Evolutionary conservation across 2,797 vertebrate species (phyloP).

Genomic region (Cynodonichthys magdalenae): DNA sequence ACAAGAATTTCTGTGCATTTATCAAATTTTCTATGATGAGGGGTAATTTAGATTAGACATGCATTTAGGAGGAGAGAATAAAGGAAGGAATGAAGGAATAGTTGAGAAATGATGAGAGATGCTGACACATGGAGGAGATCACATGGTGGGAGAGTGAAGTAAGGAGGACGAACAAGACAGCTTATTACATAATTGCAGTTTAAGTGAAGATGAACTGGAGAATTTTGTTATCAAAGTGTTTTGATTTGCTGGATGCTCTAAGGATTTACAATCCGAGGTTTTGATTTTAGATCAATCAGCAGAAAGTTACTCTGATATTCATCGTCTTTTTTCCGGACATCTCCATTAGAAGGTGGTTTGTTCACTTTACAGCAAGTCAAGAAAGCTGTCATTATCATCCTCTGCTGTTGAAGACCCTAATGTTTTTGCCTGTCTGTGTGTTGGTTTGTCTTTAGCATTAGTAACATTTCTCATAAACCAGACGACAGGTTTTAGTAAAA

Average conservation of each 20-base stretch:
- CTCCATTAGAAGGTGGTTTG: constrained; percentile 39
- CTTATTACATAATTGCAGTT: constrained; percentile 16
- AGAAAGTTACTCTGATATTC: no score
- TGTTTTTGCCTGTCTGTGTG: no score
- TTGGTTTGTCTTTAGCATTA: no score
- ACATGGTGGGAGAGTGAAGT: constrained; percentile 31
- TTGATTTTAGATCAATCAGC: no score
- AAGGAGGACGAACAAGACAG: constrained; percentile 6
- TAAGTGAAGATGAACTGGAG: not conserved
- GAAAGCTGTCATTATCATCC: no score
- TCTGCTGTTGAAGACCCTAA: no score
- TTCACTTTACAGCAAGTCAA: constrained; percentile 7
- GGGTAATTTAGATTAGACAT: constrained; percentile 19
- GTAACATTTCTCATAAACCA: no score
- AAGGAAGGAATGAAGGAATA: not conserved
- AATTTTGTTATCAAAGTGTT: not conserved
- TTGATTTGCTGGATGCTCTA: constrained; percentile 3
- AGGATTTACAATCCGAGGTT: no score
- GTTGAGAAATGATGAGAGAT: constrained; percentile 46
- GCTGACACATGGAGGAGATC: constrained; percentile 54
- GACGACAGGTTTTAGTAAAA: no score
- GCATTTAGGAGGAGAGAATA: not conserved
- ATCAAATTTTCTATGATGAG: not conserved
- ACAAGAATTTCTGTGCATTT: not conserved
- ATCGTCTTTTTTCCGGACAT: constrained; percentile 44